These are phyloP conservation scores for Magallana nippona DNA, from an alignment of 2,888 invertebrate genomes.

Conservation along the genomic window DNA sequence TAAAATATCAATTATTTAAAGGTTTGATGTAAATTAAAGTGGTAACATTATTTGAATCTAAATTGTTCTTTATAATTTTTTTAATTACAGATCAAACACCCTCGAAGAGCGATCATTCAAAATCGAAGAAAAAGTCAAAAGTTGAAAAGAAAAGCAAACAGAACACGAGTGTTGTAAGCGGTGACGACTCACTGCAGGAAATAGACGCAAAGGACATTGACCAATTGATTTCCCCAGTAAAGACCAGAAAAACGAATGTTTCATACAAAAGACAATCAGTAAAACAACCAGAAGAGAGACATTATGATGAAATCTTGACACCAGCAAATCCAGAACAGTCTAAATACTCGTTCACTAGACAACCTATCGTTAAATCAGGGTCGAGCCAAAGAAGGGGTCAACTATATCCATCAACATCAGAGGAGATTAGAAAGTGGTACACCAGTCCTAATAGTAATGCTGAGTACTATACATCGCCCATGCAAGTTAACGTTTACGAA, in stretches of 20 bases:
- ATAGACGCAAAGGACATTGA: neutral
- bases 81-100: neutral
- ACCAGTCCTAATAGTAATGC: neutral
- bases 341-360: no score
- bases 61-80: no score
- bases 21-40: no score
- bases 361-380: no score
- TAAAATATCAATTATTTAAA: no score
- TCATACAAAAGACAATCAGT: conserved; percentile 22
- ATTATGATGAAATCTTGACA: neutral
- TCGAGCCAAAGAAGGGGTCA: neutral
- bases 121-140: neutral
- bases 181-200: conserved; percentile 3
- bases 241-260: neutral
- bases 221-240: neutral
- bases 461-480: neutral
- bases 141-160: neutral
- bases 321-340: no score
- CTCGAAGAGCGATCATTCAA: neutral
- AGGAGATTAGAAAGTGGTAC: conserved; percentile 5
- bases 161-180: conserved; percentile 5
- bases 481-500: conserved; percentile 3
- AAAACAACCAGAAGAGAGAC: neutral
- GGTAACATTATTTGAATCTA: no score
- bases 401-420: neutral